Conservation (phyloP, 2,888 invertebrate species). For the Tridacna gigas region DNA sequence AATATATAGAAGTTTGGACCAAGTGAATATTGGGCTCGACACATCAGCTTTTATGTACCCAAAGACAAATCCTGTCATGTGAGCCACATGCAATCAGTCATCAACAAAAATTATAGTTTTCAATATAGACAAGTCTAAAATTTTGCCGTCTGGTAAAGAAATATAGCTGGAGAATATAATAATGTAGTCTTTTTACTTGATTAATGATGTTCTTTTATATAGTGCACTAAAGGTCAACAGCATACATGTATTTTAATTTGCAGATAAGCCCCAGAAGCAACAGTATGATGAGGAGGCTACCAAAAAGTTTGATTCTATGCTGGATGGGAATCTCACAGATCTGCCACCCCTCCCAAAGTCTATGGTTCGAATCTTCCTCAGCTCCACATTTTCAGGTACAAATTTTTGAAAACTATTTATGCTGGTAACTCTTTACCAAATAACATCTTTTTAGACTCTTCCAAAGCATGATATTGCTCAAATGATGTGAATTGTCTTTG, state of each 20-base stretch:
- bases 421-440: neutral
- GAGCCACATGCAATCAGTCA: no score
- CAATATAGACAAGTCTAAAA: no score
- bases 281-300: slow-evolving; percentile 64
- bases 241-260: neutral
- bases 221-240: no score
- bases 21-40: no score
- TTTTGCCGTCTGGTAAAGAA: no score
- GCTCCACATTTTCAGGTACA: slow-evolving; percentile 83
- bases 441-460: neutral
- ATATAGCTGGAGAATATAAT: no score
- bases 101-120: no score
- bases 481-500: no score
- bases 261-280: slow-evolving; percentile 52
- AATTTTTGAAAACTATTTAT: neutral
- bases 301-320: slow-evolving; percentile 70
- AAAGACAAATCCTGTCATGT: no score
- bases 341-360: slow-evolving; percentile 78
- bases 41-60: no score
- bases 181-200: no score
- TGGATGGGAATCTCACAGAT: slow-evolving; percentile 74
- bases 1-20: neutral
- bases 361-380: slow-evolving; percentile 81
- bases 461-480: neutral
- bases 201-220: no score